A percentile compares a stretch with the other conserved stretches of the same genome.
phyloP scores from a whole-genome alignment of 64 coral and sea anemone species.

The Porites lutea region DNA sequence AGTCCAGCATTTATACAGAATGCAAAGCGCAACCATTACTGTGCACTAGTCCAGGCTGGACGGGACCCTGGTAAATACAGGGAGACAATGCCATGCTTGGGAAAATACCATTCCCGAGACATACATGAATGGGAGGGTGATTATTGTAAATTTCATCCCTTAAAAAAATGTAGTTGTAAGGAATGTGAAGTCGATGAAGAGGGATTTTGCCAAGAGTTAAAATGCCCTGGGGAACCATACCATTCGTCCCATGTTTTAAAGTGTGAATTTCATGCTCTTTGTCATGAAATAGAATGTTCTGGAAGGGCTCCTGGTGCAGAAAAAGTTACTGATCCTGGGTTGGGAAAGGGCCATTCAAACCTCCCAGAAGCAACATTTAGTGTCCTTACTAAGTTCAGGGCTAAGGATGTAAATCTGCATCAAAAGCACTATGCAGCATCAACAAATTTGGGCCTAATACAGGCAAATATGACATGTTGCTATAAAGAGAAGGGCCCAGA shows the following conservation, averaged over 20 bases:
- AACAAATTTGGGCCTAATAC: too few relatives aligned
- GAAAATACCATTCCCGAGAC: constrained; percentile 17
- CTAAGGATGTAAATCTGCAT: too few relatives aligned
- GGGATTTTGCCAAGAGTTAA: background rate
- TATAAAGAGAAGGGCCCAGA: too few relatives aligned
- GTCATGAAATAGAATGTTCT: constrained; percentile 62
- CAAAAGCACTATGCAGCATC: too few relatives aligned
- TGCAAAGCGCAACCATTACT: constrained; percentile 25
- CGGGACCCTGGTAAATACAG: constrained; percentile 10
- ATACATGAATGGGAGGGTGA: background rate
- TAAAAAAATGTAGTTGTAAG: constrained; percentile 29
- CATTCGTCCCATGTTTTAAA: constrained; percentile 36
- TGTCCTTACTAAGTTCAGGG: too few relatives aligned
- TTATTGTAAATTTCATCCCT: constrained; percentile 19
- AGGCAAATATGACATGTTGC: too few relatives aligned
- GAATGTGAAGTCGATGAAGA: constrained; percentile 22
- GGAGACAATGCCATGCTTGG: background rate
- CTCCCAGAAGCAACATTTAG: background rate
- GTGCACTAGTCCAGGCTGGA: constrained; percentile 8
- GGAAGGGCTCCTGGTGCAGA: background rate
- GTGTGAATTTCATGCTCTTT: constrained; percentile 53
- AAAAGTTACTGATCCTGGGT: constrained; percentile 31
- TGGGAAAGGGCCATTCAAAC: constrained; percentile 51
- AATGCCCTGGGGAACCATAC: constrained; percentile 43
- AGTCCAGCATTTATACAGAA: constrained; percentile 11